Evolutionary conservation across 2,113 vertebrate species (phyloP), one percentile per base, ranked within the genome.

Genomic region (Corapipo altera): DNA sequence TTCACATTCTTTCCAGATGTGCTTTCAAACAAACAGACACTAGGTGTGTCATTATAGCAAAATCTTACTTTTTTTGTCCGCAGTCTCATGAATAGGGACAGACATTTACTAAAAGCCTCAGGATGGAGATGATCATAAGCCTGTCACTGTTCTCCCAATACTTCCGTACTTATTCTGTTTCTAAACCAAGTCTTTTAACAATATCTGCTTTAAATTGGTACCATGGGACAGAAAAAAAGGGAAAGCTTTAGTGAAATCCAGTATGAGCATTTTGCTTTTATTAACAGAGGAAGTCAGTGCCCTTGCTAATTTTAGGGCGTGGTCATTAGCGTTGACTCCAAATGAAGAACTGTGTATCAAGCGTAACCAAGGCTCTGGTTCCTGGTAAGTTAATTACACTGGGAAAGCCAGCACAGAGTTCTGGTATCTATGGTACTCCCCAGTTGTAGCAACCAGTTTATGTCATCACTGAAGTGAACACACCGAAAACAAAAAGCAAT

Each of bases 341-440:
- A 61, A 65, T 1, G 1, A 49, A 49, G 48, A 78, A 46, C 28
- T 72, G 7, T 12, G 3, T 26, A 89, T 72, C 23, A 64, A 52
- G 54, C 3, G 1, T 18, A 79, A 67, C 14, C 19, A 19, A 0
- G 4, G 49, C 33, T 48, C 15, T 20, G 32, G 35, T 8, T 76
- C 10, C 18, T 1, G 0, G 23, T 4, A 59, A 26, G 14, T 43
- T 85, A 39, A 64, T 39, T n/a, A 54, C 11, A 58, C 0, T 1
- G 4, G 17, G 12, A 61, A 83, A 83, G 26, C 11, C 33, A 64
- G 15, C 21, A 15, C 5, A 33, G n/a, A 41, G 9, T 9, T 74
- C 30, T 33, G 1, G 0, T 1, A 44, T 18, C 37, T 33, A 13
- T 28, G 28, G 26, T 26, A 10, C 35, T 57, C 33, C 27, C 66